Percentiles rank a stretch among this genome's conserved stretches.
phyloP scores from a whole-genome alignment of 2,113 vertebrate genomes.

The Lycaon pictus region DNA sequence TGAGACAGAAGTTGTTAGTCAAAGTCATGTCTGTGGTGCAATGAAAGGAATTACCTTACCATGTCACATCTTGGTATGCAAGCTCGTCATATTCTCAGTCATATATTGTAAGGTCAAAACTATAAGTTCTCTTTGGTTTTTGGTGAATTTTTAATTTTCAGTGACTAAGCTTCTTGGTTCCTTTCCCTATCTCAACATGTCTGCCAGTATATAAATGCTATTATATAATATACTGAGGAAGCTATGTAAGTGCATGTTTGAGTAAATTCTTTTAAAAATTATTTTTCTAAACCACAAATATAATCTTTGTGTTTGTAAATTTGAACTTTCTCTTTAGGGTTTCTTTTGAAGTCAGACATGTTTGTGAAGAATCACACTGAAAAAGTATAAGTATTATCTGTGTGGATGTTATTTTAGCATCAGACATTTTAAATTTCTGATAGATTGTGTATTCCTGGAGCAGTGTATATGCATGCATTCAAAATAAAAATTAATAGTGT shows the following conservation, averaged over 20 bases:
- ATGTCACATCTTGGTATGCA: not conserved
- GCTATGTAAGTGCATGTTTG: not conserved
- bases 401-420: not conserved
- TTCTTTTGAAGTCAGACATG: constrained; percentile 39
- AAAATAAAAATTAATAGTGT: not conserved
- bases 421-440: not conserved
- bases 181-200: not conserved
- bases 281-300: not conserved
- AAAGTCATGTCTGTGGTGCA: not conserved
- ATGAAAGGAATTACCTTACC: not conserved
- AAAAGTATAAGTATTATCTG: not conserved
- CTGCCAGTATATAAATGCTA: not conserved
- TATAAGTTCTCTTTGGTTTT: not conserved
- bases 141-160: not conserved
- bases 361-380: not conserved
- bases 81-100: not conserved
- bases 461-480: not conserved
- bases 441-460: not conserved
- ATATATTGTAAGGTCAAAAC: not conserved
- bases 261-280: not conserved
- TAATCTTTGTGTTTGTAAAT: constrained; percentile 27
- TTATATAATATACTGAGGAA: not conserved
- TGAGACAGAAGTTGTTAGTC: not conserved
- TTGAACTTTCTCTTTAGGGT: not conserved
- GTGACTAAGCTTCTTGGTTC: not conserved